Evolutionary conservation across 1,140 invertebrate genomes (phyloP).

Genomic region (Halesus radiatus): DNA sequence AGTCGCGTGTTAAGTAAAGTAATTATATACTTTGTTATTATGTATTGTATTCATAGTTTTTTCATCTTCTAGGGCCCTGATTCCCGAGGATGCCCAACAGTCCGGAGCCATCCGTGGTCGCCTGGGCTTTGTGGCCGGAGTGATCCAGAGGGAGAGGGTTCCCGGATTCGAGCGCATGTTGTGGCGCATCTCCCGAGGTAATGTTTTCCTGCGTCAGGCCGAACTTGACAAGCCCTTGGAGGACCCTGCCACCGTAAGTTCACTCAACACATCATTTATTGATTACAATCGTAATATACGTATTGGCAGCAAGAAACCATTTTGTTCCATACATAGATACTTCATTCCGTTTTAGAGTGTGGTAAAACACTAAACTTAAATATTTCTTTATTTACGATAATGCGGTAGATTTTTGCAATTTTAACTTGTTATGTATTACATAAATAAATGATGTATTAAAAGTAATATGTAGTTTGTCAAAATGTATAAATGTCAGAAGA

Average conservation of each 20-base stretch:
- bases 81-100: constrained; percentile 71
- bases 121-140: constrained; percentile 89
- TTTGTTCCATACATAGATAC: too few species aligned
- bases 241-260: constrained; percentile 87
- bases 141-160: constrained; percentile 90
- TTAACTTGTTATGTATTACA: too few species aligned
- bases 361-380: too few species aligned
- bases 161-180: constrained; percentile 97
- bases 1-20: neutral
- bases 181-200: constrained; percentile 95
- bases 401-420: too few species aligned
- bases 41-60: too few species aligned
- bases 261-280: neutral
- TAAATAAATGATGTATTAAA: too few species aligned
- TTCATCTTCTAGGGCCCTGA: constrained; percentile 63
- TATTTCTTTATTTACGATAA: too few species aligned
- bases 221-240: constrained; percentile 89
- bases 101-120: constrained; percentile 71
- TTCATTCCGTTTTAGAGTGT: too few species aligned
- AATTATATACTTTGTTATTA: neutral
- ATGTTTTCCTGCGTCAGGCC: constrained; percentile 92
- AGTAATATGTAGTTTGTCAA: too few species aligned
- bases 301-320: too few species aligned
- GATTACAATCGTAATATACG: too few species aligned
- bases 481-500: too few species aligned